phyloP scores from a whole-genome alignment of 1,140 invertebrate genomes.

The Heliconius hermathena region DNA sequence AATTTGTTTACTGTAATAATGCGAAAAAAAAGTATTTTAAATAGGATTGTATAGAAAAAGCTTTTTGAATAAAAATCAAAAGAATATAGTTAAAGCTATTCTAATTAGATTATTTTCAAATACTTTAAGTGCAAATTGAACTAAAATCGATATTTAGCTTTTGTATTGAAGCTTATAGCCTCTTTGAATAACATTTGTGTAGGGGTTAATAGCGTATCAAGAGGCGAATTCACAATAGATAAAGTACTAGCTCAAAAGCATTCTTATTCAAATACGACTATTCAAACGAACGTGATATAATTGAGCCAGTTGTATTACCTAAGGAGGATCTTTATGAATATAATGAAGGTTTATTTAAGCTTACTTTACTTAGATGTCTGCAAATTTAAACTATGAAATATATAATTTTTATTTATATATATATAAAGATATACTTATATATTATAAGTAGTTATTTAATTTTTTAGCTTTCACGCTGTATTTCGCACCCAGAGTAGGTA shows the following conservation, averaged over 20 bases:
- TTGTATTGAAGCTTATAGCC: neutral
- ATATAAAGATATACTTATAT: no score
- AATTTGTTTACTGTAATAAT: no score
- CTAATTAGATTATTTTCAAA: neutral
- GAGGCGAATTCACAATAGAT: neutral
- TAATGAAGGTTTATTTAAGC: neutral
- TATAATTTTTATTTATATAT: no score
- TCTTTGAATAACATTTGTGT: neutral
- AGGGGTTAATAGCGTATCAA: neutral
- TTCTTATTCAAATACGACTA: conserved; percentile 2
- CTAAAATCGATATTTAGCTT: neutral
- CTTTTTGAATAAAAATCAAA: no score
- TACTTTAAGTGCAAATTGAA: neutral
- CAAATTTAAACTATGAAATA: no score
- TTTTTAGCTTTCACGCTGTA: no score
- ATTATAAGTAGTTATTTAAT: no score
- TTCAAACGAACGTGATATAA: conserved; percentile 2
- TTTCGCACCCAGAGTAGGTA: no score
- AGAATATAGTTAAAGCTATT: neutral
- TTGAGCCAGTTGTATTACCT: neutral
- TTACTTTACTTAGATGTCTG: neutral
- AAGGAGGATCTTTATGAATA: neutral
- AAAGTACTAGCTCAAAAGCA: neutral
- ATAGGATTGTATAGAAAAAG: no score
- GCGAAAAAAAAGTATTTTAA: no score